Base-by-base conservation (phyloP, 2,888 invertebrate species). In the Pilophorus perplexus region DNA sequence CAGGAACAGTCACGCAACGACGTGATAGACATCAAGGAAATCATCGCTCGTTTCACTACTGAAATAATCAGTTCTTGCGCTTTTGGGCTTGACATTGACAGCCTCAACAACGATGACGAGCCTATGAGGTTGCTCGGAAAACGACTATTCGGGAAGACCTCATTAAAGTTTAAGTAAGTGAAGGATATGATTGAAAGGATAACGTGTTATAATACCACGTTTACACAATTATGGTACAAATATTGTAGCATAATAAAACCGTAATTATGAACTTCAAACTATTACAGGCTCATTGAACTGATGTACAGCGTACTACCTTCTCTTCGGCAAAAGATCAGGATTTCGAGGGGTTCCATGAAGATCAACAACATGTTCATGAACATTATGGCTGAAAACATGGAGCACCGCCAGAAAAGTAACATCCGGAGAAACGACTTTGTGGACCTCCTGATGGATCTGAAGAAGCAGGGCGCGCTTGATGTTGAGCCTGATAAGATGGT, bases 381-480 rank as follows among this genome's bases (percentile, higher is more conserved):
- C 0, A 76, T 79, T 0, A 80, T 82, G 0, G 77, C 74, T 2
- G 77, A 80, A 1, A 80, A 80, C 1, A 76, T 83, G 1, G 75
- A 78, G 2, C 78, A 79, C 67, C 75, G 83, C 12, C 79, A 80
- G 71, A 75, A 75, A 23, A 79, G 80, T 71, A 76, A 79, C 3
- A 72, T 83, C 0, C 74, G 73, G 0, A 75, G 82, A 28, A 81
- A 81, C 62, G 84, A 83, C 74, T 83, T 84, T 70, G 74, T 85
- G 55, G 82, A 84, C 70, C 72, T 83, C 1, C 74, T 83, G 52
- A 77, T 82, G 27, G 78, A 83, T 66, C 78, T 78, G 67, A 69
- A 67, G 20, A 27, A 62, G 10, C 67, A 40, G 33, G 50, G 73
- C 16, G 3, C 12, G 14, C 10, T 52, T 10, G 28, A 28, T 12